Evolutionary conservation across 2,888 invertebrate species (phyloP).

Genomic region (Pseudococcus jackbeardsleyi): DNA sequence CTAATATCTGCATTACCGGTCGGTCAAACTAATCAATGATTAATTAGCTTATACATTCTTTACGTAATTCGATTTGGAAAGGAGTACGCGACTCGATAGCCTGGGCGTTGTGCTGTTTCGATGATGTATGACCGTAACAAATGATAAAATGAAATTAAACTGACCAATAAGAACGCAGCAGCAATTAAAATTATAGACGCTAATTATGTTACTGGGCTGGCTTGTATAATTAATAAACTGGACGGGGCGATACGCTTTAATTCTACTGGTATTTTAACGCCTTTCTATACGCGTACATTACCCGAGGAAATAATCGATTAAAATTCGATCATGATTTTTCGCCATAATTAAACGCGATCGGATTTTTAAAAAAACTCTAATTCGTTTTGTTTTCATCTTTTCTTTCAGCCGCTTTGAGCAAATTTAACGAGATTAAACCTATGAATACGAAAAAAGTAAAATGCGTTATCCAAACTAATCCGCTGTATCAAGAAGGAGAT

Average conservation of each 20-base stretch:
- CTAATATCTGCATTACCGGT: not conserved
- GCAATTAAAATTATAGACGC: not conserved
- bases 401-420: not conserved
- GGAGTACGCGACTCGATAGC: slow-evolving; percentile 20
- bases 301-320: slow-evolving; percentile 22
- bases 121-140: slow-evolving; percentile 37
- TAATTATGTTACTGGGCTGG: slow-evolving; percentile 39
- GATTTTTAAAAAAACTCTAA: not conserved
- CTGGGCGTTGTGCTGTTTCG: slow-evolving; percentile 2
- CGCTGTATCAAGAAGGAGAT: slow-evolving; percentile 16
- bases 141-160: slow-evolving; percentile 12
- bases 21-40: slow-evolving; percentile 11
- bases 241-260: slow-evolving; percentile 19
- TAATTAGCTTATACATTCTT: not conserved
- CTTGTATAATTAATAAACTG: slow-evolving; percentile 45
- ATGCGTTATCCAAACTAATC: slow-evolving; percentile 48
- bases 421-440: slow-evolving; percentile 29
- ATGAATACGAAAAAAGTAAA: slow-evolving; percentile 58
- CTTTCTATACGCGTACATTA: slow-evolving; percentile 2
- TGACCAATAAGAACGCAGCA: slow-evolving; percentile 26
- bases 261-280: slow-evolving; percentile 43
- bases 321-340: slow-evolving; percentile 21
- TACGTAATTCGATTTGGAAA: slow-evolving; percentile 30
- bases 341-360: not conserved
- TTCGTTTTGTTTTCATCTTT: not conserved